Conservation (phyloP, 2,113 vertebrate genomes). For the Procapra przewalskii region DNA sequence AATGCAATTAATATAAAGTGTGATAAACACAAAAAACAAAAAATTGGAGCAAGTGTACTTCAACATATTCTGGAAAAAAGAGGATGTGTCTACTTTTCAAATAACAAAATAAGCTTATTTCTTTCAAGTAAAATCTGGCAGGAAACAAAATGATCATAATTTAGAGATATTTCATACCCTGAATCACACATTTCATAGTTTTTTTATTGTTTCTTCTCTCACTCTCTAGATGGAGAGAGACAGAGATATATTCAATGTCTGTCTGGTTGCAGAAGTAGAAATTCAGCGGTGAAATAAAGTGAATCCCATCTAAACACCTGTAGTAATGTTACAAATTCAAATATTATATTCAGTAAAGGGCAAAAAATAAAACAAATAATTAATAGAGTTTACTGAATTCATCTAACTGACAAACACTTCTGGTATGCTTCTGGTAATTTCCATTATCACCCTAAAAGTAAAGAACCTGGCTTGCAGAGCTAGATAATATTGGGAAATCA, state of each 20-base stretch:
- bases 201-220: neutral
- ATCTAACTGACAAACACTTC: neutral
- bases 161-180: neutral
- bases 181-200: neutral
- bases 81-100: neutral
- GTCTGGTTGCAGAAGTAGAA: neutral
- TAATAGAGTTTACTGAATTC: slow-evolving; percentile 26
- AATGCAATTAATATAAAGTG: neutral
- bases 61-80: neutral
- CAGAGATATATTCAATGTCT: neutral
- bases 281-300: neutral
- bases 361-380: slow-evolving; percentile 58
- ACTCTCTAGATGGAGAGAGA: neutral
- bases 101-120: neutral
- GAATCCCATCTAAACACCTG: neutral
- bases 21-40: neutral
- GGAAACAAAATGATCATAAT: slow-evolving; percentile 3
- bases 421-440: neutral
- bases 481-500: neutral
- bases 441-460: slow-evolving; percentile 26
- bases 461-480: slow-evolving; percentile 18
- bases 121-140: neutral
- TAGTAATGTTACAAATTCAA: neutral
- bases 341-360: slow-evolving; percentile 47
- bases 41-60: neutral